Conservation (phyloP, 2,888 invertebrate species). For the Tineola bisselliella region DNA sequence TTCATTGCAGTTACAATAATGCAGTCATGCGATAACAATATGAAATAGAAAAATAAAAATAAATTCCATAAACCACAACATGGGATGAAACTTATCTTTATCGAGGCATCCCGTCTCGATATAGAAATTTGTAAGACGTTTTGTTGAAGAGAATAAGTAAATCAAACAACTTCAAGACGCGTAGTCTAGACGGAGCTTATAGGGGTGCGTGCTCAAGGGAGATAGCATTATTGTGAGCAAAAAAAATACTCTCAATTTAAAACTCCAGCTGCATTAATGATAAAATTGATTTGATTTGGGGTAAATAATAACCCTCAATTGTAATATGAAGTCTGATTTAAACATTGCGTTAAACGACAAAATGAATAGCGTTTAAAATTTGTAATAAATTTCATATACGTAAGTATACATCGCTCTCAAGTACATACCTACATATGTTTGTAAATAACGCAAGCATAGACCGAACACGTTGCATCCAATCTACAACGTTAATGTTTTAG, state of each 20-base stretch:
- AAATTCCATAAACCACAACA: not conserved
- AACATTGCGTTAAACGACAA: too few relatives aligned
- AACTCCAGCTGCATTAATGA: not conserved
- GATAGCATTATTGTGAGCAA: conserved; percentile 44
- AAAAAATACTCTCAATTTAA: conserved; percentile 43
- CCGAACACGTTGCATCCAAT: conserved; percentile 6
- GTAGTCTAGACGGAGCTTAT: conserved; percentile 49
- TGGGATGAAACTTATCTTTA: not conserved
- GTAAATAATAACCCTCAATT: not conserved
- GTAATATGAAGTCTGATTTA: too few relatives aligned
- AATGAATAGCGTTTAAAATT: too few relatives aligned
- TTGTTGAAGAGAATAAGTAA: conserved; percentile 1
- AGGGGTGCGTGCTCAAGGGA: conserved; percentile 43
- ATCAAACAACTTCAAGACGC: conserved; percentile 36
- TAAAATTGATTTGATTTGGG: conserved; percentile 1
- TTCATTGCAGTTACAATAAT: conserved; percentile 7
- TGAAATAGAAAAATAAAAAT: not conserved
- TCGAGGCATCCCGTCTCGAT: conserved; percentile 1
- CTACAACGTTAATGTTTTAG: conserved; percentile 11
- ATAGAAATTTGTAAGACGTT: not conserved
- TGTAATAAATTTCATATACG: too few relatives aligned
- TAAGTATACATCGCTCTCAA: not conserved
- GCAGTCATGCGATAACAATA: conserved; percentile 8
- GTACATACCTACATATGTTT: not conserved
- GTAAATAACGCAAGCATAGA: not conserved